These are phyloP conservation scores for Dorcus parallelipipedus DNA, from an alignment of 2,888 invertebrate species.

Conservation along the genomic window DNA sequence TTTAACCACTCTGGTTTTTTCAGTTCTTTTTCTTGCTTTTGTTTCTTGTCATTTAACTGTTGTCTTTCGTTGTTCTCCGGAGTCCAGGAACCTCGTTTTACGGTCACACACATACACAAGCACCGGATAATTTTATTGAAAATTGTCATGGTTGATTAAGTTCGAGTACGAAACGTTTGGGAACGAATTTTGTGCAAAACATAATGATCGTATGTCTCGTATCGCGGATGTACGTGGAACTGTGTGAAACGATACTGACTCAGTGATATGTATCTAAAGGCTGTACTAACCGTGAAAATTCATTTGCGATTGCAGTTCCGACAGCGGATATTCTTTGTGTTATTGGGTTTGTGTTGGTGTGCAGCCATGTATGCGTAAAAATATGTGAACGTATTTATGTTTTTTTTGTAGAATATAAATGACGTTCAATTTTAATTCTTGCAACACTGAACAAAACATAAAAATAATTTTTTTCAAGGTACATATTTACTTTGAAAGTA, in stretches of 20 bases:
- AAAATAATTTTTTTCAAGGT: too few relatives aligned
- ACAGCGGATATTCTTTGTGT: constrained; percentile 26
- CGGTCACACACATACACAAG: constrained; percentile 40
- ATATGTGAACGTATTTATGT: constrained; percentile 2
- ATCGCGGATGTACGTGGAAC: too few relatives aligned
- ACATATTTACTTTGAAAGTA: too few relatives aligned
- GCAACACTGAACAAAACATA: too few relatives aligned
- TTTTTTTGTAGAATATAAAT: background rate
- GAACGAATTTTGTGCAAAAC: background rate
- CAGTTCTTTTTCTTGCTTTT: constrained; percentile 8
- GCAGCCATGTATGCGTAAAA: constrained; percentile 15
- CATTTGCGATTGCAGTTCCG: constrained; percentile 16
- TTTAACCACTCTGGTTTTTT: constrained; percentile 45
- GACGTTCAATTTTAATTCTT: too few relatives aligned
- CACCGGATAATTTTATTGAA: constrained; percentile 32
- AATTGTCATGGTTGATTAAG: constrained; percentile 24
- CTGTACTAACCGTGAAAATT: constrained; percentile 16
- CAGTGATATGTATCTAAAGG: background rate
- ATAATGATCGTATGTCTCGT: too few relatives aligned
- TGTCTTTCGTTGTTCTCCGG: constrained; percentile 25
- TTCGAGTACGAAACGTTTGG: background rate
- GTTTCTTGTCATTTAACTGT: constrained; percentile 11
- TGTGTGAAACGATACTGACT: background rate
- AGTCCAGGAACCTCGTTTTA: constrained; percentile 42
- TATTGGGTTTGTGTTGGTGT: constrained; percentile 15